Conservation (phyloP, 2,888 invertebrate species). For the Chouioia cunea region DNA sequence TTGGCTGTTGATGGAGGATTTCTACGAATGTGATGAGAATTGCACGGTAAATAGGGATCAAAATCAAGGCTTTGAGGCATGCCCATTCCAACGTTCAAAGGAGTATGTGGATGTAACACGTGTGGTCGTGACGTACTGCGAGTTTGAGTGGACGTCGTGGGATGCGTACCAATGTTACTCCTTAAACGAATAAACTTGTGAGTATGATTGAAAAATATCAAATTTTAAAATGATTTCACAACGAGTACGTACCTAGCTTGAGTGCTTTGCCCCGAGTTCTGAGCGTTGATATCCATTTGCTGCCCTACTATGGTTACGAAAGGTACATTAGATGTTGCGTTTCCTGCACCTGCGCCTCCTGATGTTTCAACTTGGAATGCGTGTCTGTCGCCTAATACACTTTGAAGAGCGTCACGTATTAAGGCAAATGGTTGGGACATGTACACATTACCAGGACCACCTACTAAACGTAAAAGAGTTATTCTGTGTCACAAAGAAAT, state of each 20-base stretch:
- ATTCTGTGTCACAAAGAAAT: background rate
- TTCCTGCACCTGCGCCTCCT: conserved; percentile 16
- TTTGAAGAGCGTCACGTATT: conserved; percentile 44
- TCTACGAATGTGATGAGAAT: conserved; percentile 76
- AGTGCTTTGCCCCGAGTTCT: conserved; percentile 63
- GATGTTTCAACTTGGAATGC: conserved; percentile 32
- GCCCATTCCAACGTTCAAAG: conserved; percentile 68
- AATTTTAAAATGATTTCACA: too few species aligned
- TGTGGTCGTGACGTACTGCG: conserved; percentile 79
- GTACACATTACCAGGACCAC: conserved; percentile 9
- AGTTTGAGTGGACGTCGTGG: conserved; percentile 80
- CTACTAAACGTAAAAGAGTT: conserved; percentile 17
- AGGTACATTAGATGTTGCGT: conserved; percentile 34
- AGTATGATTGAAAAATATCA: too few species aligned
- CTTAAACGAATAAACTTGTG: conserved; percentile 56
- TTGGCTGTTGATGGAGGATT: conserved; percentile 50
- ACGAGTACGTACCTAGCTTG: conserved; percentile 63
- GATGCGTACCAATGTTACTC: conserved; percentile 77
- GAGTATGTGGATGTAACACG: conserved; percentile 74
- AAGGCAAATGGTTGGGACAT: conserved; percentile 38
- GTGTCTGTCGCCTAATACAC: conserved; percentile 34
- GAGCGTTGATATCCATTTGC: conserved; percentile 55
- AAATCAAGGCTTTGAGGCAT: conserved; percentile 67
- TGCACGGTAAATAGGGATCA: conserved; percentile 80
- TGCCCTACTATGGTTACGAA: conserved; percentile 42